These are phyloP conservation scores for Choloepus didactylus DNA, from an alignment of 2,797 vertebrate genomes.

Conservation along the genomic window DNA sequence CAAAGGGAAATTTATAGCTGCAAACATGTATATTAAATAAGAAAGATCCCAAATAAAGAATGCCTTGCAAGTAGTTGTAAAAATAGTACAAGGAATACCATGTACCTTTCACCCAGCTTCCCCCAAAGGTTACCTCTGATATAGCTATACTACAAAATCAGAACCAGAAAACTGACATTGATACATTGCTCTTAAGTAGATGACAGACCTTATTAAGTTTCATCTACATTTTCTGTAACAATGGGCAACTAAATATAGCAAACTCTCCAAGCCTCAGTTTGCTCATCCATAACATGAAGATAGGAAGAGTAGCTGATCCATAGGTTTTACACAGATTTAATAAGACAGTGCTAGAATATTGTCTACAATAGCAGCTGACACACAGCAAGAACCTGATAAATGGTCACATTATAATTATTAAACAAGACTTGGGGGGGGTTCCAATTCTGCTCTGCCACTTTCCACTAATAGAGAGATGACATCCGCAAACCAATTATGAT, in stretches of 20 bases:
- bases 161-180: neutral
- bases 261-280: neutral
- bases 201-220: neutral
- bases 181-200: neutral
- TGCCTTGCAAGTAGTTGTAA: neutral
- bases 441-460: constrained; percentile 32
- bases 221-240: neutral
- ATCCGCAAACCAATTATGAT: neutral
- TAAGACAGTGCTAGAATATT: neutral
- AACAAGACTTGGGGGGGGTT: constrained; percentile 30
- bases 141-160: neutral
- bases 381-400: neutral
- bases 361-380: neutral
- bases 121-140: neutral
- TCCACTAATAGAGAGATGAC: neutral
- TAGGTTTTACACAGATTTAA: neutral
- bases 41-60: constrained; percentile 15
- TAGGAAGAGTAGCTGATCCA: neutral
- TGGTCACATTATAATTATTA: neutral
- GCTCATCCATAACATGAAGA: neutral
- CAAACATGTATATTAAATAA: neutral
- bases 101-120: neutral
- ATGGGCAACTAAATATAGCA: neutral
- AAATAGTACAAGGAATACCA: neutral
- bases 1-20: constrained; percentile 24